Percentiles rank a stretch among this genome's conserved stretches.
Evolutionary conservation across 2,113 vertebrate species (phyloP).

Genomic region (Typhlomys cinereus): DNA sequence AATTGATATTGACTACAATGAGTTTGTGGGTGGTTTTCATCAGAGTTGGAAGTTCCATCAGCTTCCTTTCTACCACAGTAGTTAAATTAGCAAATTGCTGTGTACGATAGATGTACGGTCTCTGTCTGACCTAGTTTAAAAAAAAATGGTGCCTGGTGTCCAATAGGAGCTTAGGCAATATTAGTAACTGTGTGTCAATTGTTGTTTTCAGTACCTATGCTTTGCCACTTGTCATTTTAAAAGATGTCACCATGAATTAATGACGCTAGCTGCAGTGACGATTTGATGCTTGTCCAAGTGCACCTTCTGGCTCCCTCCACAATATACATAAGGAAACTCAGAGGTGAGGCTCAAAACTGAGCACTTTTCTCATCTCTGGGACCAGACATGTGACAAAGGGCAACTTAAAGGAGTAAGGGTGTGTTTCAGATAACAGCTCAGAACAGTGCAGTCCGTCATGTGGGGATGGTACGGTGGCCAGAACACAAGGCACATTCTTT

Average conservation of each 20-base stretch:
- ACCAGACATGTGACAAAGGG: not conserved
- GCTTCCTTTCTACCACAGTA: not conserved
- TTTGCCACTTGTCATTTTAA: not conserved
- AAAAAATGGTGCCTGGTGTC: not conserved
- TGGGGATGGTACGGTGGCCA: too few relatives aligned
- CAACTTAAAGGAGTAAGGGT: not conserved
- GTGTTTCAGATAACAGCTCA: not conserved
- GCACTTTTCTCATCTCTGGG: not conserved
- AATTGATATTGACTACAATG: conserved; percentile 83
- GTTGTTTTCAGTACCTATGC: not conserved
- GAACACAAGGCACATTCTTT: not conserved
- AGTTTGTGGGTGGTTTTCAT: conserved; percentile 53
- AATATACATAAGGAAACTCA: not conserved
- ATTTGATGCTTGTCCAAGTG: not conserved
- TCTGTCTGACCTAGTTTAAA: not conserved
- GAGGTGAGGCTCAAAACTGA: not conserved
- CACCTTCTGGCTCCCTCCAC: not conserved
- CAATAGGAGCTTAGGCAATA: conserved; percentile 1
- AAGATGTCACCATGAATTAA: not conserved
- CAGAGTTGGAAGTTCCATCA: not conserved
- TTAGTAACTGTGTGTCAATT: conserved; percentile 6
- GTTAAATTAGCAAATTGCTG: conserved; percentile 45
- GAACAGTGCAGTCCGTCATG: not conserved
- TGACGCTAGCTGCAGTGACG: not conserved
- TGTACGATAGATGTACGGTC: not conserved